phyloP scores from a whole-genome alignment of 2,797 vertebrate species.

The Pangasius djambal region DNA sequence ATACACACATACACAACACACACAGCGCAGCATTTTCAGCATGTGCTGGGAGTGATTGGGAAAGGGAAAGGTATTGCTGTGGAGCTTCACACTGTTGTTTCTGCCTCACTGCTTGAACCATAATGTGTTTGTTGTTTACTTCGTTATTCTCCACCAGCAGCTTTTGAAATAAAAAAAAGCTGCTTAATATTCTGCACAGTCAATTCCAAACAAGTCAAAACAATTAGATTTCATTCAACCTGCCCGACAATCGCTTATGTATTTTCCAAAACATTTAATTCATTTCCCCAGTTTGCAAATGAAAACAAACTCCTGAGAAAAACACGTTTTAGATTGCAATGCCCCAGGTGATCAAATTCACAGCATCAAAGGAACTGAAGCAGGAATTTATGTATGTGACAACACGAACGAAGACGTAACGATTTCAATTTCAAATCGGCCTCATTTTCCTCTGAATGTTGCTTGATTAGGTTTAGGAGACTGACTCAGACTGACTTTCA shows the following conservation, averaged over 20 bases:
- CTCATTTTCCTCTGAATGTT: slow-evolving; percentile 39
- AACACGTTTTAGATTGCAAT: slow-evolving; percentile 41
- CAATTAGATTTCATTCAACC: slow-evolving; percentile 43
- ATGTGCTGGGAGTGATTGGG: not conserved
- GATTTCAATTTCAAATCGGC: slow-evolving; percentile 44
- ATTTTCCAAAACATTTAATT: slow-evolving; percentile 44
- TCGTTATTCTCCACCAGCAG: slow-evolving; percentile 5
- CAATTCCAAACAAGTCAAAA: slow-evolving; percentile 41
- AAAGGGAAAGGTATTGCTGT: too few relatives aligned
- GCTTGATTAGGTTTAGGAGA: slow-evolving; percentile 42
- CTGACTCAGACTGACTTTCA: slow-evolving; percentile 10
- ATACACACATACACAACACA: not conserved
- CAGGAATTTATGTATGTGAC: slow-evolving; percentile 25
- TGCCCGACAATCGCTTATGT: slow-evolving; percentile 25
- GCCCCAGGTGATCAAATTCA: slow-evolving; percentile 41
- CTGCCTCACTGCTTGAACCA: not conserved
- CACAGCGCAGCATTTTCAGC: not conserved
- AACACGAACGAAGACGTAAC: slow-evolving; percentile 32
- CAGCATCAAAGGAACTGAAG: slow-evolving; percentile 51
- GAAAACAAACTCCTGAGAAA: slow-evolving; percentile 49
- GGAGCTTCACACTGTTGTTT: not conserved
- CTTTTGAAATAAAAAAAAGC: slow-evolving; percentile 12
- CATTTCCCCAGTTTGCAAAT: slow-evolving; percentile 17
- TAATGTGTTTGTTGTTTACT: not conserved
- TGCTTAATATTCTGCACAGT: slow-evolving; percentile 45